phyloP scores from a whole-genome alignment of 2,113 vertebrate genomes.

The Burhinus oedicnemus region DNA sequence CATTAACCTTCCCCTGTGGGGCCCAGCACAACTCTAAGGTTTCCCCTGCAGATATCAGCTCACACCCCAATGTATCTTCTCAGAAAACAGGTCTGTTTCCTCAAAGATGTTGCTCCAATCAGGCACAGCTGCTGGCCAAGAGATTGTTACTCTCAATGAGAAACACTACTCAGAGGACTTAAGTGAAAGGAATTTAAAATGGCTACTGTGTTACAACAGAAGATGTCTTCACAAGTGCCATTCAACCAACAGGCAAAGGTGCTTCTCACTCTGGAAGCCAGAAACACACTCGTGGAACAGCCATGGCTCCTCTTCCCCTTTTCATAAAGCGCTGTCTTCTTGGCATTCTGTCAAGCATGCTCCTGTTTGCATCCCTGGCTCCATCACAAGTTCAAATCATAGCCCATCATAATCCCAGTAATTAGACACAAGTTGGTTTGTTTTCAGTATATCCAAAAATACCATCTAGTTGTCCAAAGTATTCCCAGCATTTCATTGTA shows the following conservation, averaged over 20 bases:
- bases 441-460: constrained; percentile 58
- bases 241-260: constrained; percentile 35
- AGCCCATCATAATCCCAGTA: constrained; percentile 59
- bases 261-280: constrained; percentile 17
- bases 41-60: not conserved
- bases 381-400: constrained; percentile 63
- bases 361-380: constrained; percentile 64
- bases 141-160: not conserved
- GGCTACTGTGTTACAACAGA: not conserved
- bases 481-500: constrained; percentile 53
- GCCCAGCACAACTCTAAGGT: not conserved
- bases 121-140: not conserved
- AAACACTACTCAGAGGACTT: not conserved
- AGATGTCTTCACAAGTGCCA: not conserved
- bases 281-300: not conserved
- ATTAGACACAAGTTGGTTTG: constrained; percentile 61
- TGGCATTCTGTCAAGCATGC: constrained; percentile 47
- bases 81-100: not conserved
- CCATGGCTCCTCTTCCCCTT: not conserved
- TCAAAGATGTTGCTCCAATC: not conserved
- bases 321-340: constrained; percentile 21
- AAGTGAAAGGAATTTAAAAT: not conserved
- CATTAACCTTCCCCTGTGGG: not conserved
- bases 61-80: not conserved
- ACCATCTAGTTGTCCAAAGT: constrained; percentile 38